Conservation (phyloP, 2,113 vertebrate species). For the Aspidoscelis tigris region DNA sequence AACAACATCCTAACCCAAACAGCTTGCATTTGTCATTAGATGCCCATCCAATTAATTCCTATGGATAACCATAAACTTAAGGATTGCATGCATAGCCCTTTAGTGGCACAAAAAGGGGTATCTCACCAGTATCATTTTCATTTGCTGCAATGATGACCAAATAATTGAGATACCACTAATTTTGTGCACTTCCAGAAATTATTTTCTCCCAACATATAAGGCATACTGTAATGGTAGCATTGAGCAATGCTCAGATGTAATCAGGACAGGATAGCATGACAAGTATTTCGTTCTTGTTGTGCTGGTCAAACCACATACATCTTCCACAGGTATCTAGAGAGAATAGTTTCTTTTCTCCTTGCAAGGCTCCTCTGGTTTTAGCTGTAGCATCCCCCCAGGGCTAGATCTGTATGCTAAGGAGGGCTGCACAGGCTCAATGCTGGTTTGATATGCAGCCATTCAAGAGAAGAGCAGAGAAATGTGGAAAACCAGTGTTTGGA, state of each 20-base stretch:
- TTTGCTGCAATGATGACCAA: conserved; percentile 28
- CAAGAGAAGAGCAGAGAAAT: not conserved
- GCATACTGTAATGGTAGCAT: conserved; percentile 14
- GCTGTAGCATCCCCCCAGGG: not conserved
- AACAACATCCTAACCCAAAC: not conserved
- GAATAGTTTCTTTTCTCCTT: not conserved
- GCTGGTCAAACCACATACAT: not conserved
- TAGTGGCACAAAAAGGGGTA: conserved; percentile 32
- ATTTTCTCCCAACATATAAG: not conserved
- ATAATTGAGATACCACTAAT: conserved; percentile 2
- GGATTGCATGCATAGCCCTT: conserved; percentile 15
- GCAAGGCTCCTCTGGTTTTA: not conserved
- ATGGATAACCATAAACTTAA: conserved; percentile 26
- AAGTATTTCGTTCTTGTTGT: conserved; percentile 18
- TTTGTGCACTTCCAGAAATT: conserved; percentile 12
- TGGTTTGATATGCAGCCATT: not conserved
- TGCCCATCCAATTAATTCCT: not conserved
- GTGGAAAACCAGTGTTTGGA: not conserved
- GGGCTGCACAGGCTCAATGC: not conserved
- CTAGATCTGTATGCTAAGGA: not conserved
- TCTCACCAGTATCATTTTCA: conserved; percentile 28
- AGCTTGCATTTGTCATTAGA: not conserved
- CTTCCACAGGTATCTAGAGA: not conserved
- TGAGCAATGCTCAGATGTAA: not conserved
- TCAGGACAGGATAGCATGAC: not conserved